These are phyloP conservation scores for Anthoscopus minutus DNA, from an alignment of 2,113 vertebrate genomes.

Conservation along the genomic window DNA sequence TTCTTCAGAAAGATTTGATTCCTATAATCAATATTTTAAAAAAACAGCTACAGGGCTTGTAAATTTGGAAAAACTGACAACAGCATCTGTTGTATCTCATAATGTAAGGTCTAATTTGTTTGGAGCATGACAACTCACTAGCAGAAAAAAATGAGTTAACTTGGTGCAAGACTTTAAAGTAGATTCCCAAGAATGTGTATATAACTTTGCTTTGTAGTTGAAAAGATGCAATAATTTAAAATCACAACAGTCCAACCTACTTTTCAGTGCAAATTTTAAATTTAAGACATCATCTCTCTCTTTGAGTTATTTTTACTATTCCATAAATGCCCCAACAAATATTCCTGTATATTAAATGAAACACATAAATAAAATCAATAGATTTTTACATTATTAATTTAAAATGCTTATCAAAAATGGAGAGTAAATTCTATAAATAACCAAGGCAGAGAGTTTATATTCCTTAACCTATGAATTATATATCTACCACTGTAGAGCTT, in stretches of 20 bases:
- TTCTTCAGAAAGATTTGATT: not conserved
- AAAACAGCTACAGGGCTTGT: not conserved
- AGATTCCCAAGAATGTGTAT: not conserved
- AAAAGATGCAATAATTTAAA: not conserved
- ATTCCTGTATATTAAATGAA: slow-evolving; percentile 41
- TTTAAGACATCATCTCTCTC: not conserved
- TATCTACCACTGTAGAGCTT: not conserved
- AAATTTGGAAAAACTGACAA: not conserved
- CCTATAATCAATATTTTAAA: not conserved
- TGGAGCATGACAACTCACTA: not conserved
- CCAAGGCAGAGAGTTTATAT: not conserved
- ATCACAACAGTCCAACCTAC: not conserved
- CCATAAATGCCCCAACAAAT: not conserved
- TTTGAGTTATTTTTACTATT: slow-evolving; percentile 26
- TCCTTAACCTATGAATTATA: slow-evolving; percentile 44
- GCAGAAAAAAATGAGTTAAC: not conserved
- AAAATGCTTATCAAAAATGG: slow-evolving; percentile 2
- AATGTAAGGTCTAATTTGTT: not conserved
- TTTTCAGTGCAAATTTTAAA: not conserved
- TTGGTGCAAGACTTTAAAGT: not conserved
- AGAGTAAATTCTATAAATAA: slow-evolving; percentile 42
- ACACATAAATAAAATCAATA: slow-evolving; percentile 42
- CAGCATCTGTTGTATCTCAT: not conserved
- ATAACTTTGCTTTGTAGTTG: not conserved
- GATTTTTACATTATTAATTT: slow-evolving; percentile 58